Base-by-base conservation (phyloP, 2,113 vertebrate genomes). In the Campylomormyrus numenius region DNA sequence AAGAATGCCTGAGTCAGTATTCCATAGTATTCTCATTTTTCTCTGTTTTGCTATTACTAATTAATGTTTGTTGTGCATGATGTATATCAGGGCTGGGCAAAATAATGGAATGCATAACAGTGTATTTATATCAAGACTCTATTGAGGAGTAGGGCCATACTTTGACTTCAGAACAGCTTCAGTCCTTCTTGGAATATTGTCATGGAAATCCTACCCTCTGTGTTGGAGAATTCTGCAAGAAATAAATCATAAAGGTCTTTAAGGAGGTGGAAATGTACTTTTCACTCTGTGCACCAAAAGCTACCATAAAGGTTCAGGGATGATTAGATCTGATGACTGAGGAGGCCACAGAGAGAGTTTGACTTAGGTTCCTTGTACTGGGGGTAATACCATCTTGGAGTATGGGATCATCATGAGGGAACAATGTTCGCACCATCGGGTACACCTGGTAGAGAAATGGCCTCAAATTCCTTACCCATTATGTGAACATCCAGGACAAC, bases 41-140 rank as follows among this genome's bases (percentile, higher is more conserved):
- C 19, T 80, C 49, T 31, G 80, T 39, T 88, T 83, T 83, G 15
- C 48, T 24, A 19, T 48, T 91, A 58, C 90, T 88, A 83, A 90
- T 50, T 35, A 90, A 83, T 88, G 66, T 87, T 66, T 91, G 52
- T 86, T 50, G 39, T 85, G 90, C 90, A 91, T 92, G 85, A 49
- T 88, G 24, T 35, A 80, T 88, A 87, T 52, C 6, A 5, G 70
- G 15, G 31, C 11, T 77, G 31, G 4, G 2, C 62, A 77, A 39
- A 77, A 39, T 39, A 77, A 77, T 19, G 31, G 35, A 77, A 74
- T 35, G 35, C 31, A 31, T 35, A 39, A 77, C 31, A 77, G 5
- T 77, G 15, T 39, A 39, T 77, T 77, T 35, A 39, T 39, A 19
- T 77, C 70, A 77, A 77, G 70, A 19, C 35, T 39, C 70, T 10